These are phyloP conservation scores for Lamellibrachia satsuma DNA, from an alignment of 2,888 invertebrate species.

Conservation along the genomic window DNA sequence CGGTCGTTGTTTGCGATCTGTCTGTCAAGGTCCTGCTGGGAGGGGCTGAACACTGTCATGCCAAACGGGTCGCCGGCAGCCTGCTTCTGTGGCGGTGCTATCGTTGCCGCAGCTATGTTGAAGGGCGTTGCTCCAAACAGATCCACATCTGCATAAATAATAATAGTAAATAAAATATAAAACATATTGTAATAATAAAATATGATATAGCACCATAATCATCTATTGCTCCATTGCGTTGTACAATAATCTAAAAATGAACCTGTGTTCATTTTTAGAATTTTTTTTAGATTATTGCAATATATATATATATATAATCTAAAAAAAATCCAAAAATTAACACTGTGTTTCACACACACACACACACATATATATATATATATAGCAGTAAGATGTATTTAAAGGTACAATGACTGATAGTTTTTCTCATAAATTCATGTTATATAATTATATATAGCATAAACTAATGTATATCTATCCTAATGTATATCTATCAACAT, in stretches of 20 bases:
- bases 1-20: conserved; percentile 84
- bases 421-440: neutral
- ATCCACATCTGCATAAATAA: conserved; percentile 25
- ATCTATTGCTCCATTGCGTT: no score
- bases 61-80: conserved; percentile 78
- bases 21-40: conserved; percentile 74
- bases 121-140: conserved; percentile 38
- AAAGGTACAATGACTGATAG: neutral
- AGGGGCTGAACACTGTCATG: conserved; percentile 77
- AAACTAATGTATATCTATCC: neutral
- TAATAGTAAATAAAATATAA: no score
- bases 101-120: conserved; percentile 17
- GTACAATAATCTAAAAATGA: no score
- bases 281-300: no score
- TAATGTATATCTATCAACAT: neutral
- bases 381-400: neutral
- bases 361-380: no score
- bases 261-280: no score
- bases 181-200: no score
- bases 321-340: no score
- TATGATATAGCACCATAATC: no score
- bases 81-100: neutral
- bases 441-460: neutral
- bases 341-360: no score
- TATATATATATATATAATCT: no score